Evolutionary conservation across 2,888 invertebrate species (phyloP).

Genomic region (Gymnocheta viridis): DNA sequence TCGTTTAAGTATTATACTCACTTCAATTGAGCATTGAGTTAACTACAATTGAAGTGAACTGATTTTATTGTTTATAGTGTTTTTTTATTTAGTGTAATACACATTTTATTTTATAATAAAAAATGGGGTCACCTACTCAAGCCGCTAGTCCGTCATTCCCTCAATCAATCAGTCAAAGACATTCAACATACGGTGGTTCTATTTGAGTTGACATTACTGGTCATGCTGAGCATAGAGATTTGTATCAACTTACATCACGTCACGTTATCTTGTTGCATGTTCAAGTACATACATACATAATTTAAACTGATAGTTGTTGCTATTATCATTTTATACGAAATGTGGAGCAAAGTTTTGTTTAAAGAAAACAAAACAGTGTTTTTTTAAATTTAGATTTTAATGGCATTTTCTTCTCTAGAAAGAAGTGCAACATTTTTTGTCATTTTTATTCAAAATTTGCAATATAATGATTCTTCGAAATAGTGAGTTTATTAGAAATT

Average conservation of each 20-base stretch:
- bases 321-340: not conserved
- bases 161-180: not conserved
- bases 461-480: too few species aligned
- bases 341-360: conserved; percentile 2
- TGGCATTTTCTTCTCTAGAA: too few species aligned
- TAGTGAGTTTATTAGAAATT: too few species aligned
- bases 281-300: too few species aligned
- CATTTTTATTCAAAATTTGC: too few species aligned
- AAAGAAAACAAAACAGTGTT: not conserved
- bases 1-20: not conserved
- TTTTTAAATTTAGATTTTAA: too few species aligned
- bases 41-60: conserved; percentile 38
- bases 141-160: not conserved
- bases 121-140: conserved; percentile 56
- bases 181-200: conserved; percentile 16
- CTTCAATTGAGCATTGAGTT: conserved; percentile 31
- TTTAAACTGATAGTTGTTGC: not conserved
- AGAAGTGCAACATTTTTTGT: too few species aligned
- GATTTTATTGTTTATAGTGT: not conserved
- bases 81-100: conserved; percentile 1
- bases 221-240: conserved; percentile 53
- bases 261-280: not conserved
- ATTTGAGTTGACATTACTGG: conserved; percentile 54
- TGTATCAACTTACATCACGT: conserved; percentile 42
- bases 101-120: conserved; percentile 15